Evolutionary conservation across 1,140 invertebrate genomes (phyloP).

Genomic region (Tribolium madens): DNA sequence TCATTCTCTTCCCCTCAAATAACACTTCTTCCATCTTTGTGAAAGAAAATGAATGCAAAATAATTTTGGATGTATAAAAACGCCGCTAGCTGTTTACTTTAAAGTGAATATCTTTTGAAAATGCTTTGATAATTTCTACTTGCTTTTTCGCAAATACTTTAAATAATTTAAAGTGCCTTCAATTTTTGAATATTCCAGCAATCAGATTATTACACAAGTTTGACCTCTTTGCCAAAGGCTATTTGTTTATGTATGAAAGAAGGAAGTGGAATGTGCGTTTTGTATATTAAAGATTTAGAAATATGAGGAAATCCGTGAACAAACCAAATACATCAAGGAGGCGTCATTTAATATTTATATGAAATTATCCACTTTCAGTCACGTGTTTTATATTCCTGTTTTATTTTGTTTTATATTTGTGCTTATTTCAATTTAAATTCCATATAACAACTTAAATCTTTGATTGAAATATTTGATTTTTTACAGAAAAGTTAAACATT

Average conservation of each 20-base stretch:
- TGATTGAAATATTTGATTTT: no score
- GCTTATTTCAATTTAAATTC: no score
- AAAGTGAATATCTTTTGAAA: conserved; percentile 33
- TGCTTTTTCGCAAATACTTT: conserved; percentile 4
- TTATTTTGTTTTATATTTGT: not conserved
- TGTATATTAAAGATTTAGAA: conserved; percentile 13
- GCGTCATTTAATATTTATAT: not conserved
- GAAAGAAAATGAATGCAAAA: conserved; percentile 12
- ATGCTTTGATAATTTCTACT: conserved; percentile 12
- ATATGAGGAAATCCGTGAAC: not conserved
- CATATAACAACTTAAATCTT: no score
- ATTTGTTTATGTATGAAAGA: conserved; percentile 29
- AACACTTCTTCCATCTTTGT: not conserved
- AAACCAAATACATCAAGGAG: not conserved
- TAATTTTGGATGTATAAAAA: conserved; percentile 7
- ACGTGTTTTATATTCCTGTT: not conserved
- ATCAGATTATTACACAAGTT: conserved; percentile 20
- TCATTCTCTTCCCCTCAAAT: conserved; percentile 15
- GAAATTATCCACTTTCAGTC: not conserved
- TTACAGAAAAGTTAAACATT: no score
- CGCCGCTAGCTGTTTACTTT: conserved; percentile 9
- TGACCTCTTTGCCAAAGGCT: not conserved
- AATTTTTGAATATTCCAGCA: conserved; percentile 16
- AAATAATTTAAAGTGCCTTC: conserved; percentile 18
- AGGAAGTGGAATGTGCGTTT: conserved; percentile 5